A percentile compares a stretch with the other conserved stretches of the same genome.
phyloP scores from a whole-genome alignment of 2,113 vertebrate species.

The Lathamus discolor region DNA sequence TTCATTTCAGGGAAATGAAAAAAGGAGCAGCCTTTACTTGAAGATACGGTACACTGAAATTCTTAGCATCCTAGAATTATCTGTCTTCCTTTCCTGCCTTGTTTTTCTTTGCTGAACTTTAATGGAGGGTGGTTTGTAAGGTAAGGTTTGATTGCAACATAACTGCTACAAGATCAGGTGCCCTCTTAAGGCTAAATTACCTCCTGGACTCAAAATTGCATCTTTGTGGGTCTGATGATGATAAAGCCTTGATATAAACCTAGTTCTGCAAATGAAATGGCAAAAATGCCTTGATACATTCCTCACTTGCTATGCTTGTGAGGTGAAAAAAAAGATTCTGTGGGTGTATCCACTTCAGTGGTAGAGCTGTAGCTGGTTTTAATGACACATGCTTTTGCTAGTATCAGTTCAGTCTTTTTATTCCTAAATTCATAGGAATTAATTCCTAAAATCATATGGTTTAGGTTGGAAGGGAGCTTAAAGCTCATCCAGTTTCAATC shows the following conservation, averaged over 20 bases:
- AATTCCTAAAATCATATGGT: neutral
- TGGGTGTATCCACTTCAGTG: neutral
- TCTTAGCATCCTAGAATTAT: neutral
- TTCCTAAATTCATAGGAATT: neutral
- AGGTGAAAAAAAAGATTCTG: neutral
- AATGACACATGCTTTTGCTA: neutral
- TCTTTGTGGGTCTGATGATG: neutral
- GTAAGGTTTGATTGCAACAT: neutral
- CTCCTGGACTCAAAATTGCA: neutral
- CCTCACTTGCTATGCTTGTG: neutral
- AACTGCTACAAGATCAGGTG: neutral
- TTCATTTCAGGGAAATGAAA: neutral
- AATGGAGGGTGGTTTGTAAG: neutral
- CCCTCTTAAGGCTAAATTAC: neutral
- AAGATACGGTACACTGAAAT: neutral
- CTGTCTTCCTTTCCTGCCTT: neutral
- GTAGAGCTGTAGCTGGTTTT: neutral
- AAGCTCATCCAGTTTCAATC: neutral
- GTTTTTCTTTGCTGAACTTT: neutral
- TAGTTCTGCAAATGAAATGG: neutral
- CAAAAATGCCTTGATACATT: neutral
- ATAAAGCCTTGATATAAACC: neutral
- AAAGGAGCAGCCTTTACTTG: neutral
- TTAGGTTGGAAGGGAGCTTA: neutral
- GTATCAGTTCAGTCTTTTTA: neutral